Evolutionary conservation across 2,888 invertebrate genomes (phyloP), one percentile per base, ranked within the genome.

Genomic region (Yponomeuta sedellus): DNA sequence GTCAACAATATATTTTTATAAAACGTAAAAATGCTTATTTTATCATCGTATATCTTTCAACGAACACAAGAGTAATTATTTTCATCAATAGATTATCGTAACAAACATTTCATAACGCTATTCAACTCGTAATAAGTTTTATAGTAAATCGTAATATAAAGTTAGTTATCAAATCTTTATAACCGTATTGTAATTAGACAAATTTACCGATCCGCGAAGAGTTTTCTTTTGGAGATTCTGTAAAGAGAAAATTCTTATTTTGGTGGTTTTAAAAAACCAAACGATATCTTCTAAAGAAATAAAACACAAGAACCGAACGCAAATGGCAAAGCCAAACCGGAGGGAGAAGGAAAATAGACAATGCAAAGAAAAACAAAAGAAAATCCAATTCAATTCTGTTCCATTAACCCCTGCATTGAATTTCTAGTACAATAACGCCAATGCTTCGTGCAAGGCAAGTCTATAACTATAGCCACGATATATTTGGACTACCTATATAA

Each of bases 171-270:
- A 89, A 74, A 92, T 90, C 70, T 86, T 88, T 70, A 94, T 92
- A 68, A 94, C 91, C 67, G 92, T 88, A 71, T 88, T 91, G 77
- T 93, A 93, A 73, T 94, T 93, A 52, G 95, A 94, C 40, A 95
- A 81, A 76, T 94, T 93, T 40, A 93, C 92, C 71, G 93, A 88
- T 59, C 95, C 95, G 70, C 92, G 92, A 20, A 95, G 85, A 16
- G 94, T 93, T 78, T 93, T 93, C 75, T 93, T 93, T 77, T 94
- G 94, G 64, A 95, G 91, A 87, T 94, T 95, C 93, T 94, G 88
- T 70, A 93, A 88, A 63, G 64, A 68, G 40, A 44, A 63, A 66
- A 63, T 19, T 59, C 19, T 22, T 22, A 28, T 11, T 12, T 12
- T 44, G 44, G 10, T 10, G 22, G 19, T 25, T 52, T 66, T 44